phyloP scores from a whole-genome alignment of 2,113 vertebrate genomes.

The Delphinus delphis region DNA sequence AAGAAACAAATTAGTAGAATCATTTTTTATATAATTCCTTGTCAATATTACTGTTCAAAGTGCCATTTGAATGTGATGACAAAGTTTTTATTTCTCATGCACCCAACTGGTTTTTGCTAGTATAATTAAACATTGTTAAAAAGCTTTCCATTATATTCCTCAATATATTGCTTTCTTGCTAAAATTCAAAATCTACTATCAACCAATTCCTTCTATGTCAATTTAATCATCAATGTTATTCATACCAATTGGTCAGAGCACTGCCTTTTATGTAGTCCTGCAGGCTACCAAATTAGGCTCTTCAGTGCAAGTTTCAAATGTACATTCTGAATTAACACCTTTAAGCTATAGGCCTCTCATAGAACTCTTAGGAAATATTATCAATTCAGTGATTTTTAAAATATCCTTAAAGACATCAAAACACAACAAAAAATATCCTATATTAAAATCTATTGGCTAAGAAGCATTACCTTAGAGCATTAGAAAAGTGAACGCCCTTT shows the following conservation, averaged over 20 bases:
- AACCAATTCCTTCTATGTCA: constrained; percentile 79
- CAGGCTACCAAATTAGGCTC: constrained; percentile 81
- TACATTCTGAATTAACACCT: constrained; percentile 76
- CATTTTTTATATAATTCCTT: constrained; percentile 48
- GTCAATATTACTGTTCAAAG: constrained; percentile 38
- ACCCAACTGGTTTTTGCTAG: constrained; percentile 54
- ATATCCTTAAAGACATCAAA: constrained; percentile 80
- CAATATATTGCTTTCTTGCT: constrained; percentile 74
- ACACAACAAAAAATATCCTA: constrained; percentile 80
- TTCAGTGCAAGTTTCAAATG: constrained; percentile 77
- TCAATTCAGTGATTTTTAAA: constrained; percentile 77
- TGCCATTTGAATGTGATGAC: constrained; percentile 27
- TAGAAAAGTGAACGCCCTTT: constrained; percentile 81
- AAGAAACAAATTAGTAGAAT: constrained; percentile 45
- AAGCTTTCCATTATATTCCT: constrained; percentile 72
- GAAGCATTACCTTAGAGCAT: constrained; percentile 76
- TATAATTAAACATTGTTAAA: constrained; percentile 45
- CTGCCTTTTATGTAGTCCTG: constrained; percentile 75
- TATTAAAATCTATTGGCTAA: constrained; percentile 78
- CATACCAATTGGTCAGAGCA: constrained; percentile 78
- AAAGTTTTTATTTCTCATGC: constrained; percentile 50
- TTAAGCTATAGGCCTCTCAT: constrained; percentile 71
- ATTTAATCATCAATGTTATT: constrained; percentile 79
- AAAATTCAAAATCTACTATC: constrained; percentile 79
- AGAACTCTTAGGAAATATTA: constrained; percentile 78